Evolutionary conservation across 1,140 invertebrate genomes (phyloP), one percentile per base, ranked within the genome.

Genomic region (Caenorhabditis latens): DNA sequence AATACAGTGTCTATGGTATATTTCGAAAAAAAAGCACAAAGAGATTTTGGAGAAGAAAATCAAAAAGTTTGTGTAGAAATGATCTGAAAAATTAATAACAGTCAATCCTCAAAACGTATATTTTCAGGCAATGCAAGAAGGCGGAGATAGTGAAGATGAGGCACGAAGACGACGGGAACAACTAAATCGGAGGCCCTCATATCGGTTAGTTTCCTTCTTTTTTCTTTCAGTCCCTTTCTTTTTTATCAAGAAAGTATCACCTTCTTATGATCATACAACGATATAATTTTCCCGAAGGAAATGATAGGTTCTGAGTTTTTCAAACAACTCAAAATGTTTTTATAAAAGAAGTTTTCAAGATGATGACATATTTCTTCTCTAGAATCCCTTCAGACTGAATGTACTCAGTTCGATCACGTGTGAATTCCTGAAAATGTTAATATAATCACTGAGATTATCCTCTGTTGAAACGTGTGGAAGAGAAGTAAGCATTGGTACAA

Each of bases 121-220:
- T 8, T 79, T 79, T 79, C 71, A 79, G 71, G 71, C 71, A 32
- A 21, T 79, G n/a, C 71, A 79, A 79, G 71, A 79, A 79, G 71
- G 71, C 11, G 71, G 19, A 53, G 71, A 79, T 14, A 79, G 71
- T 79, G 87, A 88, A 21, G 87, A 88, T 88, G 87, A 88, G 75
- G 87, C 87, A 21, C 71, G 87, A 16, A 87, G 87, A 61, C 71
- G 87, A 13, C 42, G 87, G 14, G 87, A 88, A 84, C 87, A 88
- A 58, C 85, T 88, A 21, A 88, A 88, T 79, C 57, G 87, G 55
- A 87, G 87, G 79, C 87, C 87, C 21, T 84, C 75, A 50, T 88
- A 88, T 71, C 57, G 87, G 87, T 87, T 32, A 85, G 87, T 86
- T 42, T 43, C 58, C 8, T 67, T 75, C 7, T 87, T 14, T 50